Conservation (phyloP, 2,797 vertebrate genomes). For the Hephaestus fuliginosus region DNA sequence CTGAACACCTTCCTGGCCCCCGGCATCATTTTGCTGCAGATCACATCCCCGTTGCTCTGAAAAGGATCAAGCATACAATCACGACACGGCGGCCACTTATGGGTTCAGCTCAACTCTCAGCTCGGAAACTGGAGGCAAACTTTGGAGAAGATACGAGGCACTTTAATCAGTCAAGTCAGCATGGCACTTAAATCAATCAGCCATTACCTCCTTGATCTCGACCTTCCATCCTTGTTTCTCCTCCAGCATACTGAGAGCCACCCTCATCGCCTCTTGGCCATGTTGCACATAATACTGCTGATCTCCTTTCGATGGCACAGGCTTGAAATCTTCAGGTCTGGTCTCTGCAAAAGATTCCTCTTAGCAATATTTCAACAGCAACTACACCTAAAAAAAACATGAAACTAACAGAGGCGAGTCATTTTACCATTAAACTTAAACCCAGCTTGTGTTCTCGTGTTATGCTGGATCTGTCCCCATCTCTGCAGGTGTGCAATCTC, state of each 20-base stretch:
- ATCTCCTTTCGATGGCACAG: slow-evolving; percentile 49
- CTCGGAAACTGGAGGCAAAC: not conserved
- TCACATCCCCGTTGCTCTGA: slow-evolving; percentile 79
- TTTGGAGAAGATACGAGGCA: not conserved
- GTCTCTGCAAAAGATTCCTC: slow-evolving; percentile 59
- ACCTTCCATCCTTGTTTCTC: slow-evolving; percentile 80
- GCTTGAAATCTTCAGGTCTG: slow-evolving; percentile 13
- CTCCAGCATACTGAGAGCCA: slow-evolving; percentile 82
- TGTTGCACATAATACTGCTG: slow-evolving; percentile 76
- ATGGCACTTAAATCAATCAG: not conserved
- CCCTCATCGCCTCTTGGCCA: slow-evolving; percentile 81
- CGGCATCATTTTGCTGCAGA: slow-evolving; percentile 82
- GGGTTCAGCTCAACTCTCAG: not conserved
- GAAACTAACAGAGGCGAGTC: not conserved
- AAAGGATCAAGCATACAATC: not conserved
- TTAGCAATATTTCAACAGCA: not conserved
- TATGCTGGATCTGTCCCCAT: slow-evolving; percentile 21
- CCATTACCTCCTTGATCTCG: slow-evolving; percentile 80
- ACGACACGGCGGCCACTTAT: too few relatives aligned
- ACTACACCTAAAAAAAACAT: not conserved
- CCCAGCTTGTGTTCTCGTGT: slow-evolving; percentile 31
- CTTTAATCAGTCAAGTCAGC: not conserved
- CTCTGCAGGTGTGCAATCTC: slow-evolving; percentile 75
- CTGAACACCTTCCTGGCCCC: slow-evolving; percentile 86
- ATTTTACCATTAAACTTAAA: slow-evolving; percentile 54